Base-by-base conservation (phyloP, 2,797 vertebrate species). In the Psittacula echo region DNA sequence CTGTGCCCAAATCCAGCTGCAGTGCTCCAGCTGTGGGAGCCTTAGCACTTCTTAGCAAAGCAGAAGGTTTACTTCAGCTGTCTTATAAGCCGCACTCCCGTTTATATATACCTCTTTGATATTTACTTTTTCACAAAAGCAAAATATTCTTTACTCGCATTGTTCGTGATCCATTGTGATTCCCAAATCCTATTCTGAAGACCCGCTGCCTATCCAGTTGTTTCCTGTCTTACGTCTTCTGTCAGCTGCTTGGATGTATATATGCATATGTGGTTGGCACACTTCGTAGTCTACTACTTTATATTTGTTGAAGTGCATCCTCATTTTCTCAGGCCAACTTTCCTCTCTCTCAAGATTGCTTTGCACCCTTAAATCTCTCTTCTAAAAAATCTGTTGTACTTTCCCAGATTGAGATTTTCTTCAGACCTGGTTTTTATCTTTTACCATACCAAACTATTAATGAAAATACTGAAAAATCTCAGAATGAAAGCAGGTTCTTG, bases 51-150 rank as follows among this genome's bases (percentile, higher is more conserved):
- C 87, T 68, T 47, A 86, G 58, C 13, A 62, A 58, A 93, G 90
- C 83, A 88, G 45, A 30, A 66, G 39, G 24, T 81, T 88, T 84
- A 7, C 70, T 78, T 91, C 76, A 93, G 50, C 77, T 66, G n/a
- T 26, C 67, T 78, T n/a, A 78, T 1, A 13, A 90, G 71, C 54
- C 60, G 30, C 44, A 32, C n/a, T 91, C 66, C 58, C 11, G 0
- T 86, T 95, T 75, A 58, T 60, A 26, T 37, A 66, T 62, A 30
- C 48, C 18, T 9, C 70, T 88, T 76, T 23, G 45, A 60, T 91
- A 56, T 9, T 76, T 90, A 17, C 45, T 83, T 92, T 73, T 51
- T 90, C 44, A 67, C 61, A 47, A 73, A 94, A 90, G 47, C 62
- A 64, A 92, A 92, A 60, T 73, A 41, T 62, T 93, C 60, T 66